Percentiles rank a stretch among this genome's conserved stretches.
phyloP scores from a whole-genome alignment of 2,888 invertebrate species.

The Melanostoma mellinum region DNA sequence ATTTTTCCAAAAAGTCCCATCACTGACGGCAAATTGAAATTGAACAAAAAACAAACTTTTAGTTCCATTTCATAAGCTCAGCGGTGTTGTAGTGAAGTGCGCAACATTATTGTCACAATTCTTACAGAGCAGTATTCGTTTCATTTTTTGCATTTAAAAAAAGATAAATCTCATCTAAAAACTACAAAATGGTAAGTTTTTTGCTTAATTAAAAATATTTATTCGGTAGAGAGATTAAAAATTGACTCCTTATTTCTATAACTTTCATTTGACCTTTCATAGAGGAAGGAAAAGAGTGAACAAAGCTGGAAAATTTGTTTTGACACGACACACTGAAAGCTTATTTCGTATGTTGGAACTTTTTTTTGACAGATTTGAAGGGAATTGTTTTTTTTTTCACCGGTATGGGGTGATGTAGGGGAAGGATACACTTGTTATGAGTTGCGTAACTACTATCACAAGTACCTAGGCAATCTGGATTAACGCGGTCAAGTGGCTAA shows the following conservation, averaged over 20 bases:
- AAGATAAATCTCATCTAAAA: slow-evolving; percentile 18
- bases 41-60: slow-evolving; percentile 9
- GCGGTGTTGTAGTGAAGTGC: slow-evolving; percentile 13
- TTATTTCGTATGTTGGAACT: slow-evolving; percentile 30
- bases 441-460: slow-evolving; percentile 41
- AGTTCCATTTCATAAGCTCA: slow-evolving; percentile 64
- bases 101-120: slow-evolving; percentile 30
- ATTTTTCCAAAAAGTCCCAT: no score
- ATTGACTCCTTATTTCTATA: slow-evolving; percentile 16
- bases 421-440: slow-evolving; percentile 5
- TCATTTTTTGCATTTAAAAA: slow-evolving; percentile 57
- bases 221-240: not conserved
- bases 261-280: slow-evolving; percentile 69
- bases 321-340: slow-evolving; percentile 36
- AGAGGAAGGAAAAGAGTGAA: slow-evolving; percentile 10
- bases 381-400: slow-evolving; percentile 10
- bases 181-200: slow-evolving; percentile 58
- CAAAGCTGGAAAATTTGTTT: slow-evolving; percentile 49
- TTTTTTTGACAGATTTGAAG: not conserved
- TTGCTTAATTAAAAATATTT: not conserved
- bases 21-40: no score
- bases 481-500: not conserved
- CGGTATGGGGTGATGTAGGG: slow-evolving; percentile 54
- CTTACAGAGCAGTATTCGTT: slow-evolving; percentile 45
- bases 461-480: slow-evolving; percentile 1